Percentiles rank a stretch among this genome's conserved stretches.
Conservation (phyloP, 2,888 invertebrate species). For the Drosophila borborema region DNA sequence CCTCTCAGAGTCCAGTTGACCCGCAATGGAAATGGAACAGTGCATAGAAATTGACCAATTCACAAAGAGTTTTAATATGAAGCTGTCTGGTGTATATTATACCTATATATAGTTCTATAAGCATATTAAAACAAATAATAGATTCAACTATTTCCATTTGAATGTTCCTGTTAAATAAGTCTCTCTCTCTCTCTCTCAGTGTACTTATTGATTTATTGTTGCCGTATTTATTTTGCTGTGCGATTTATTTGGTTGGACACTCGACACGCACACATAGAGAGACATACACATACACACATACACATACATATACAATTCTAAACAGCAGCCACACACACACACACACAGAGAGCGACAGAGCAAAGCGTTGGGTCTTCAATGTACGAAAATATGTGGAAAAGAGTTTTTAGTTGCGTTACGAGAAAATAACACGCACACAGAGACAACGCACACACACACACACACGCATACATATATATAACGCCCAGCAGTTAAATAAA, state of each 20-base stretch:
- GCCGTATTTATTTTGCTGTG: slow-evolving; percentile 64
- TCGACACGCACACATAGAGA: slow-evolving; percentile 26
- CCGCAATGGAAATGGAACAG: slow-evolving; percentile 47
- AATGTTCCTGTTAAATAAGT: slow-evolving; percentile 35
- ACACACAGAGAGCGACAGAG: slow-evolving; percentile 4
- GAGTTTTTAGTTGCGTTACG: slow-evolving; percentile 73
- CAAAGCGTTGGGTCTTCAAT: slow-evolving; percentile 44
- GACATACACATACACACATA: slow-evolving; percentile 1
- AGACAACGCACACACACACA: slow-evolving; percentile 1
- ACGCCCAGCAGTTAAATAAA: slow-evolving; percentile 61
- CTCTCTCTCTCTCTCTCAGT: slow-evolving; percentile 37
- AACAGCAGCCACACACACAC: slow-evolving; percentile 55
- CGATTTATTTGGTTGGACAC: slow-evolving; percentile 67
- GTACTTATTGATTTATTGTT: slow-evolving; percentile 76
- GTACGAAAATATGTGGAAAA: slow-evolving; percentile 61
- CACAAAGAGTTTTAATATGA: neutral
- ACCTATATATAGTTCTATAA: neutral
- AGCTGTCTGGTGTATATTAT: neutral
- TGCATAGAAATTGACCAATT: slow-evolving; percentile 10
- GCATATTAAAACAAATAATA: neutral
- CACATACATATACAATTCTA: slow-evolving; percentile 35
- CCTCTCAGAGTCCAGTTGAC: slow-evolving; percentile 35
- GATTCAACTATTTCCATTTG: slow-evolving; percentile 19
- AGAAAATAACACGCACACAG: slow-evolving; percentile 62
- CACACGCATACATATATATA: slow-evolving; percentile 19